Percentiles rank a stretch among this genome's conserved stretches.
phyloP scores from a whole-genome alignment of 1,140 invertebrate genomes.

The Varroa destructor region DNA sequence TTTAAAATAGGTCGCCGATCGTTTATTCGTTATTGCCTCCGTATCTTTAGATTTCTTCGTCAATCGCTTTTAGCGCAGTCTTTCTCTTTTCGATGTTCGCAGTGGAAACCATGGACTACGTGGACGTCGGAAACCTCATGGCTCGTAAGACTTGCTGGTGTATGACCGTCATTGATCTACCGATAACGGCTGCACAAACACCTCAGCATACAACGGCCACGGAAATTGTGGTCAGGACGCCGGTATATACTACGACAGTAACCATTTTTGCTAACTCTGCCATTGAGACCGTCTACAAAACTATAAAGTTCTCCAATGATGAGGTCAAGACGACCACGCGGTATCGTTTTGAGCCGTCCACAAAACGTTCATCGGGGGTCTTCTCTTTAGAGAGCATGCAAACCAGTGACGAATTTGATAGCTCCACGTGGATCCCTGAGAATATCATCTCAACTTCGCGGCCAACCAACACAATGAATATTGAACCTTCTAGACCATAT shows the following conservation, averaged over 20 bases:
- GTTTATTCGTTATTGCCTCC: too few species aligned
- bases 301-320: neutral
- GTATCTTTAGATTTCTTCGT: too few species aligned
- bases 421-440: neutral
- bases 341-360: too few species aligned
- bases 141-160: slow-evolving; percentile 28
- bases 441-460: slow-evolving; percentile 13
- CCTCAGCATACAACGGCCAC: too few species aligned
- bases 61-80: too few species aligned
- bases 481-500: too few species aligned
- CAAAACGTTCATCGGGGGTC: too few species aligned
- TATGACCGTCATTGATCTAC: slow-evolving; percentile 20
- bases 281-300: slow-evolving; percentile 15
- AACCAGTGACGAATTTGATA: too few species aligned
- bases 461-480: slow-evolving; percentile 6
- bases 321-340: neutral
- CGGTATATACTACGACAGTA: neutral
- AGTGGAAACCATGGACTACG: slow-evolving; percentile 9
- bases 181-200: neutral
- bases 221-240: neutral
- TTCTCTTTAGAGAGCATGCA: neutral
- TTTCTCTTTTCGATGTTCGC: neutral
- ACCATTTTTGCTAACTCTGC: slow-evolving; percentile 6
- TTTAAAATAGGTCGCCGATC: too few species aligned
- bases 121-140: slow-evolving; percentile 17